Percentiles rank a stretch among this genome's conserved stretches.
Conservation (phyloP, 2,113 vertebrate species). For the Gymnarchus niloticus region DNA sequence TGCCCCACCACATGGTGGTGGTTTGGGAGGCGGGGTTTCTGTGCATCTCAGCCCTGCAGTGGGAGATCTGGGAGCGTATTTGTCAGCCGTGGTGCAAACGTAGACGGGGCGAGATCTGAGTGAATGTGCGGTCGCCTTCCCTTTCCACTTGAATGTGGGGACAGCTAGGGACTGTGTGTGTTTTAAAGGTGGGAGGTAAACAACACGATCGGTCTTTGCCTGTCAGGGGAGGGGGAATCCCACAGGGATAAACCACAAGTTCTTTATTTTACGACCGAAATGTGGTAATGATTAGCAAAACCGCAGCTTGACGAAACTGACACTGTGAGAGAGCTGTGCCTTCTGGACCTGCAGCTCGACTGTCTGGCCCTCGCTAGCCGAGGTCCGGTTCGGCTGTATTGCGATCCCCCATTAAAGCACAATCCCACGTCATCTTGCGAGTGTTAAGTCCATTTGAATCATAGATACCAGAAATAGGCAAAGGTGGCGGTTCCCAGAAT, state of each 20-base stretch:
- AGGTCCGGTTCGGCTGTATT: too few relatives aligned
- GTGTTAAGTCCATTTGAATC: background rate
- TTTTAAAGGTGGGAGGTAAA: background rate
- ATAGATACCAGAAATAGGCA: background rate
- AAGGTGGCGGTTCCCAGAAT: conserved; percentile 2
- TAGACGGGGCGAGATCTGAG: background rate
- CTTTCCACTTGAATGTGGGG: background rate
- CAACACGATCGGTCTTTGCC: background rate
- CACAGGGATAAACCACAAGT: conserved; percentile 11
- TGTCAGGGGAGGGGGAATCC: background rate
- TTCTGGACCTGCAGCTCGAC: background rate
- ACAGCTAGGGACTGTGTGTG: background rate
- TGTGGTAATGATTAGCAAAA: conserved; percentile 20
- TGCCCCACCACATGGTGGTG: background rate
- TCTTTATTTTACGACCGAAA: conserved; percentile 19
- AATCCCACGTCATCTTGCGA: too few relatives aligned
- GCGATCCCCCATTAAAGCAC: too few relatives aligned
- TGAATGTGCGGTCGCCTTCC: background rate
- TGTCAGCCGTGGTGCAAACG: background rate
- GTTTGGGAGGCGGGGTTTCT: too few relatives aligned
- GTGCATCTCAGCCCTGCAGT: background rate
- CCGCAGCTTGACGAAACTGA: background rate
- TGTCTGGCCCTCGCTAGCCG: background rate
- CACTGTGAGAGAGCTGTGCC: background rate
- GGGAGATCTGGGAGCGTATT: background rate